Base-by-base conservation (phyloP, 2,113 vertebrate genomes). In the Charina bottae region DNA sequence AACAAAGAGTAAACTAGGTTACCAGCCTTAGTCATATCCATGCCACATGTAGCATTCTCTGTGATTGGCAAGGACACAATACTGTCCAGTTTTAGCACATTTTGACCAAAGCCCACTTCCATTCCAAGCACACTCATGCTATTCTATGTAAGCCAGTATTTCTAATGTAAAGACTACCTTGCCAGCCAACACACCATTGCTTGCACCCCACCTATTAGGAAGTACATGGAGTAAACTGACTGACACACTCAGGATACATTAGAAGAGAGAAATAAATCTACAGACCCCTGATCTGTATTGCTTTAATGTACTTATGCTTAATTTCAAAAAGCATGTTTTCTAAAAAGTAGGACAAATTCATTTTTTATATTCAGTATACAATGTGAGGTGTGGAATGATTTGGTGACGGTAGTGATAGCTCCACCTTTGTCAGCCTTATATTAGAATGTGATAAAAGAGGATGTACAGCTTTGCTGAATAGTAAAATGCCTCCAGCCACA, bases 361-460 rank as follows among this genome's bases (percentile, higher is more conserved):
- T 93, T 92, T 56, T 62, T n/a, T 6, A 15, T 92, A 56, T 94
- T 94, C 91, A 93, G 92, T 94, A 90, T 83, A 93, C 58, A 87
- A 86, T 91, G 59, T 83, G 56, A 93, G 72, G 83, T 94, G 88
- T 93, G 53, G 91, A 94, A 94, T 95, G 93, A 93, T 94, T 93
- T 94, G n/a, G 11, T 68, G 88, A 6, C 58, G 86, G 72, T 7
- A 78, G 17, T 42, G 72, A 78, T 42, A 78, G 33, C 72, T 42
- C 84, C 91, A 89, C 94, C 92, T 96, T 96, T 95, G 90, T 92
- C 96, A 96, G 91, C 0, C 0, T 93, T 90, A 90, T 93, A 95
- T 96, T 93, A 97, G 96, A 95, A 94, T 92, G 93, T 95, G 95
- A 96, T 97, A 96, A 96, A 95, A 97, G 95, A 89, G 88, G 92